Evolutionary conservation across 2,888 invertebrate species (phyloP), one percentile per base, ranked within the genome.

Genomic region (Amblyjoppa proteus): DNA sequence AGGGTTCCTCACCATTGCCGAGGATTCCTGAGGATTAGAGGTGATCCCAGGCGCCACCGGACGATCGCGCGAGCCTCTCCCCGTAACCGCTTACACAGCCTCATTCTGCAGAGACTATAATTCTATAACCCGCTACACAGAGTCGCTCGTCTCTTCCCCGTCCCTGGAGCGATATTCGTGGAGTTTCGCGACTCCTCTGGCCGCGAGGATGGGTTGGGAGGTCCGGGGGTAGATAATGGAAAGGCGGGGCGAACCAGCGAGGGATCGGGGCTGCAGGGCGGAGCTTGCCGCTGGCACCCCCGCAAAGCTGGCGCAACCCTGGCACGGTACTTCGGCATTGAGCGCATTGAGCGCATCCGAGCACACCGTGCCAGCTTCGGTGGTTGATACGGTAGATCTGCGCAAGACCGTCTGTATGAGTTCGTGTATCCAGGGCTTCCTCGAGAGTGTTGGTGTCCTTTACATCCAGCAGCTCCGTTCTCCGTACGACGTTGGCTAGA

Each of bases 201-300:
- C 25, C 3, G 76, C 79, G 78, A 84, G 83, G 45, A 16, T 49
- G 45, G 45, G 0, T 16, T 4, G 45, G 16, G 16, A 49, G 45
- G 45, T 49, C 45, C 4, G 73, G 71, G 41, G 83, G 78, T 51
- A 41, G 82, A 87, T 85, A 82, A 81, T 80, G 83, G 87, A 86
- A 88, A 70, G 83, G 83, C 85, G 81, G 81, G 76, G 82, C 80
- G 53, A 73, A 77, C 84, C 82, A 86, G 85, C 84, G 86, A 81
- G 31, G 73, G 87, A 75, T 80, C 77, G 88, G 81, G 61, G 68
- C 77, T 78, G 61, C 68, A 73, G 82, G 85, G 85, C 85, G 85
- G 85, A 82, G 85, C 85, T 79, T 85, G 45, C 49, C 20, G 58
- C 58, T 28, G 74, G 66, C 45, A 69, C 61, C 74, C 81, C 81